These are phyloP conservation scores for Mastomys coucha DNA, from an alignment of 2,113 vertebrate genomes.

Conservation along the genomic window DNA sequence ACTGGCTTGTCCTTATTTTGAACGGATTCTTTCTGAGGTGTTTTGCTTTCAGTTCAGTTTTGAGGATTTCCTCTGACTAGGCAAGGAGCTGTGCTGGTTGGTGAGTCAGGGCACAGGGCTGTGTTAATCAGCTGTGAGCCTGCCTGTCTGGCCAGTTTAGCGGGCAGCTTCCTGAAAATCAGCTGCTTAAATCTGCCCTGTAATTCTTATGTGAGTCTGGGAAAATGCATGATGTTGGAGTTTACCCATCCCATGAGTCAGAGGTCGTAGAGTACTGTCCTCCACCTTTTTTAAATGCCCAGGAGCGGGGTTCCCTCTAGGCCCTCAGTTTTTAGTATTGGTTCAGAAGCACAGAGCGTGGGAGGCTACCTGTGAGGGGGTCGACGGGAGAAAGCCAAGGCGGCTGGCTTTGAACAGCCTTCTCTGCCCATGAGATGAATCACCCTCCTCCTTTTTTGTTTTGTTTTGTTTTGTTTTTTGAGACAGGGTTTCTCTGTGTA, in stretches of 20 bases:
- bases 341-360: not conserved
- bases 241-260: not conserved
- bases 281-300: not conserved
- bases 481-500: too few species aligned
- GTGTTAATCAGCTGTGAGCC: not conserved
- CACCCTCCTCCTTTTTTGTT: not conserved
- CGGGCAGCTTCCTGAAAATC: conserved; percentile 39
- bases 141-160: not conserved
- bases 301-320: not conserved
- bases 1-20: not conserved
- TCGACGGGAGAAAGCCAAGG: not conserved
- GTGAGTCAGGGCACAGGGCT: not conserved
- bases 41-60: conserved; percentile 49
- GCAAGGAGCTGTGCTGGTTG: not conserved
- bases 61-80: conserved; percentile 7
- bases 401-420: conserved; percentile 4
- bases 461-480: too few species aligned
- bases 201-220: not conserved
- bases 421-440: not conserved
- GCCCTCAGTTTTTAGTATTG: not conserved
- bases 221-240: not conserved
- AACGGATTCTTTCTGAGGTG: not conserved
- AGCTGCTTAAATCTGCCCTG: not conserved
- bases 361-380: not conserved
- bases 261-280: not conserved